phyloP scores from a whole-genome alignment of 64 coral and sea anemone genomes.

The Montipora capricornis region DNA sequence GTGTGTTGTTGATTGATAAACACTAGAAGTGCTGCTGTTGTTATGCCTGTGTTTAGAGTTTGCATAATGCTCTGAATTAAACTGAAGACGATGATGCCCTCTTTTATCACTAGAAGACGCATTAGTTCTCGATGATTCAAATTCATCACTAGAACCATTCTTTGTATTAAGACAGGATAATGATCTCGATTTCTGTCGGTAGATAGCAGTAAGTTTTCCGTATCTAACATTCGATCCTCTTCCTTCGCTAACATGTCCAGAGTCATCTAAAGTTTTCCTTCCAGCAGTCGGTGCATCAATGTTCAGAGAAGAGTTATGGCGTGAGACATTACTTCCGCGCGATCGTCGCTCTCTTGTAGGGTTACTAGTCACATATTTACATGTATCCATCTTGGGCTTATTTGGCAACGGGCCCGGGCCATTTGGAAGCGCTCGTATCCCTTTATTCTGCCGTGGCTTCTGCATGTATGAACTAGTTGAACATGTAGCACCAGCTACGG shows the following conservation, averaged over 20 bases:
- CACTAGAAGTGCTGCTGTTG: background rate
- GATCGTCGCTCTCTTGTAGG: background rate
- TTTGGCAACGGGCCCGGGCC: constrained; percentile 63
- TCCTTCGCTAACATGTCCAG: constrained; percentile 25
- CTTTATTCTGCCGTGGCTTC: background rate
- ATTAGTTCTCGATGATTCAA: background rate
- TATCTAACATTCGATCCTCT: background rate
- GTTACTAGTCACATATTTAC: background rate
- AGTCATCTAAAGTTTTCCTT: constrained; percentile 47
- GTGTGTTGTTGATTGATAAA: constrained; percentile 32
- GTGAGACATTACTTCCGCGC: background rate
- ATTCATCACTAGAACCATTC: background rate
- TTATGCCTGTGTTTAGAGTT: background rate
- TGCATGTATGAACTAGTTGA: background rate
- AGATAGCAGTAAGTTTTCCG: background rate
- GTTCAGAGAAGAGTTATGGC: background rate
- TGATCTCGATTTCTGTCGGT: constrained; percentile 30
- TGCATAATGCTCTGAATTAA: background rate
- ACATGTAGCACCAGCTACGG: background rate
- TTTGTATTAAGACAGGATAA: background rate
- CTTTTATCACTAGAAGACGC: background rate
- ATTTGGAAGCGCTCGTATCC: constrained; percentile 13
- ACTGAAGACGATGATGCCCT: background rate
- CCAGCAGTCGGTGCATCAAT: background rate
- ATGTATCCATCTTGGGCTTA: background rate